Base-by-base conservation (phyloP, 2,888 invertebrate genomes). In the Linnaemya vulpina region DNA sequence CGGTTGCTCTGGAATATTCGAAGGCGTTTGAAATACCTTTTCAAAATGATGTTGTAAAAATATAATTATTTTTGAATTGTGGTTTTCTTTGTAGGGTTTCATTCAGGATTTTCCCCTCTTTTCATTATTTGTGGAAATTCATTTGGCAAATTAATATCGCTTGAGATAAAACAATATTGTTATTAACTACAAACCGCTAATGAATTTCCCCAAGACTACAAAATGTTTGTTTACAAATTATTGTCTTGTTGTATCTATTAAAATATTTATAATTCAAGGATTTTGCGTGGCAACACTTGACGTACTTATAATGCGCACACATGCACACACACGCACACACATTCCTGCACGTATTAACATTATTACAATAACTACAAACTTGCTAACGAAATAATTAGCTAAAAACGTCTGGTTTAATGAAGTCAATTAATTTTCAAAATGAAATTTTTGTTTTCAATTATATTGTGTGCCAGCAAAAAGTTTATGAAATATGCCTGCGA, bases 11-110 rank as follows among this genome's bases (percentile, higher is more conserved):
- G 30, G 30, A 25, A 30, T 55, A 35, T 73, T 51, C 17, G 13
- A 35, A 58, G 53, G n/a, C 30, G 43, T 70, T 58, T 55, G 13
- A 20, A 20, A 13, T n/a, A 22, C n/a, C n/a, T 43, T 46, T 55
- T 20, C n/a, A 8, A 11, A 43, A 38, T n/a, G n/a, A 30, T 15
- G n/a, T n/a, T 30, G 2, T n/a, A 10, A 17, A 30, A n/a, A 35
- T 11, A 3, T 40, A 22, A 25, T 7, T 25, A 15, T 22, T 25
- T 22, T 25, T 15, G 7, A 40, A 40, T 38, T 38, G 8, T 38
- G 38, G 10, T 38, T 5, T 38, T 38, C 38, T 38, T 38, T 38
- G 10, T 5, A 8, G 30, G 30, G 30, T 30, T 30, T 30, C 2
- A 5, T 5, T 30, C 3, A 40, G 8, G 38, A 3, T 11, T 10